A percentile compares a stretch with the other conserved stretches of the same genome.
Evolutionary conservation across 2,113 vertebrate species (phyloP).

Genomic region (Corvus moneduloides): DNA sequence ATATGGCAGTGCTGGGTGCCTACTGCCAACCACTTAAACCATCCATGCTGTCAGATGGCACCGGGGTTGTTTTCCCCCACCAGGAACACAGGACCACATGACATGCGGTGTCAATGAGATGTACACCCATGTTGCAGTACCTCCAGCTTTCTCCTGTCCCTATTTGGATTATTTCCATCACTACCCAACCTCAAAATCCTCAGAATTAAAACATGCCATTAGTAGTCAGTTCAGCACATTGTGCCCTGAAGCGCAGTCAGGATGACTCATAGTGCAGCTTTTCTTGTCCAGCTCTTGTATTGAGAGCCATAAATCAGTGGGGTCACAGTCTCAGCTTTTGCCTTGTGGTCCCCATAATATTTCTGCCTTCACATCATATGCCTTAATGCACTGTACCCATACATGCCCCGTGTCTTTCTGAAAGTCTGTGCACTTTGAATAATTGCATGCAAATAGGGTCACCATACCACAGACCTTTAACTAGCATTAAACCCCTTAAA

Average conservation of each 20-base stretch:
- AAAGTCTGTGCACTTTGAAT: neutral
- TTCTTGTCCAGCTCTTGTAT: neutral
- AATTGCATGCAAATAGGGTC: neutral
- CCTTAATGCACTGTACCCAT: neutral
- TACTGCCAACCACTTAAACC: neutral
- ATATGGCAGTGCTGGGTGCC: neutral
- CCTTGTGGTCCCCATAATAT: neutral
- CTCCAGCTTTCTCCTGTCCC: neutral
- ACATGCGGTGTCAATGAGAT: neutral
- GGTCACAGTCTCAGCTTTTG: neutral
- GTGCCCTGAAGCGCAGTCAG: neutral
- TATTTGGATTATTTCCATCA: neutral
- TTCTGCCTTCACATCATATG: neutral
- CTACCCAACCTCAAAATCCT: neutral
- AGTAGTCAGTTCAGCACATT: neutral
- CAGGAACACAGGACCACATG: neutral
- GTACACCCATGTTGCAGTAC: neutral
- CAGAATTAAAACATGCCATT: neutral
- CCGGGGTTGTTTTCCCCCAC: neutral
- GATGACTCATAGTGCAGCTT: neutral
- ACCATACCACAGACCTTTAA: neutral
- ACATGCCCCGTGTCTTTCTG: neutral
- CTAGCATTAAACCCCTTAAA: neutral
- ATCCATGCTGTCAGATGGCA: neutral
- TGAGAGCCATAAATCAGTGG: neutral